Conservation (phyloP, 2,888 invertebrate genomes). For the Chymomyza procnemis region DNA sequence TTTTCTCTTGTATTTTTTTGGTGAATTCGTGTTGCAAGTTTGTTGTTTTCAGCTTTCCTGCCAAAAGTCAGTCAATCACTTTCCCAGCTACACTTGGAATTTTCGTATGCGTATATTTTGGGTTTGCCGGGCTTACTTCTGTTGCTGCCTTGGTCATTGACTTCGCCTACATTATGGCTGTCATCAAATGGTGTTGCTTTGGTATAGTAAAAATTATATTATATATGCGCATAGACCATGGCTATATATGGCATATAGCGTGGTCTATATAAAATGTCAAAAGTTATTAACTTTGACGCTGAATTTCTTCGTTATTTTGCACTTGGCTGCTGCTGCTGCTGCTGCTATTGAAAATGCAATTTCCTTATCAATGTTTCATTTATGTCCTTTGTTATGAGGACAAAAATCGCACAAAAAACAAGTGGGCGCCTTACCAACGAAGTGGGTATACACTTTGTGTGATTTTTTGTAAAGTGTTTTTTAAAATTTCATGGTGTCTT, state of each 20-base stretch:
- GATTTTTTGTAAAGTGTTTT: too few species aligned
- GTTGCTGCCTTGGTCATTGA: conserved; percentile 49
- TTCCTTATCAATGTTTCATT: conserved; percentile 54
- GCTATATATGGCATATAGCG: not conserved
- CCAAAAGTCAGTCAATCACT: conserved; percentile 12
- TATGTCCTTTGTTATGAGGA: conserved; percentile 8
- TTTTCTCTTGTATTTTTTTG: not conserved
- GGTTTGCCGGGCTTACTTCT: conserved; percentile 38
- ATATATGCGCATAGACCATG: conserved; percentile 2
- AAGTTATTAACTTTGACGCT: conserved; percentile 60
- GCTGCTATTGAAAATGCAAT: conserved; percentile 47
- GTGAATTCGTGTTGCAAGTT: not conserved
- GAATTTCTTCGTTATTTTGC: not conserved
- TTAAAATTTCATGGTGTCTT: too few species aligned
- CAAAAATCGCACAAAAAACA: not conserved
- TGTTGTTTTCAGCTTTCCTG: not conserved
- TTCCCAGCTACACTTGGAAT: not conserved
- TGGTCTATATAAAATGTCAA: conserved; percentile 37
- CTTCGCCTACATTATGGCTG: conserved; percentile 33
- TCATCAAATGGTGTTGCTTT: not conserved
- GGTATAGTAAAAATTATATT: not conserved
- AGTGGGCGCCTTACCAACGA: too few species aligned
- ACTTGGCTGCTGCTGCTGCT: too few species aligned
- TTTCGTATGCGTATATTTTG: not conserved
- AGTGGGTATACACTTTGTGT: not conserved